Conservation (phyloP, 2,113 vertebrate species). For the Ammodytes marinus region DNA sequence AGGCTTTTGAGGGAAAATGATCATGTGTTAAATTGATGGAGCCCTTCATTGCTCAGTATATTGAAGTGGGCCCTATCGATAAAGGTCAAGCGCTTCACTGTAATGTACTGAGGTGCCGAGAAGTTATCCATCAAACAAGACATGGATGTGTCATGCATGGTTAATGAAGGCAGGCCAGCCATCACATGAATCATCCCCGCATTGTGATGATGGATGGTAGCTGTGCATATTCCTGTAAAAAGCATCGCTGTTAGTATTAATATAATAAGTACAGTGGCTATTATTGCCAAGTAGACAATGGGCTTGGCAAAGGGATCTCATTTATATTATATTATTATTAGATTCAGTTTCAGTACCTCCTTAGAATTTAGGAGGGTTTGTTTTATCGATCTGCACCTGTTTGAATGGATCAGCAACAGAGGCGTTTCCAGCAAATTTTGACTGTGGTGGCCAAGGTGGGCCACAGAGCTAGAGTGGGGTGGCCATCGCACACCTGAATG, state of each 20-base stretch:
- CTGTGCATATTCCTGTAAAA: slow-evolving; percentile 28
- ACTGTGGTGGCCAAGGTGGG: no score
- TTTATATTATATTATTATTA: background rate
- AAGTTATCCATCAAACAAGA: slow-evolving; percentile 71
- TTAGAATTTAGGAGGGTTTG: background rate
- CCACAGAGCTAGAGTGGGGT: no score
- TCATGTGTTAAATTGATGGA: slow-evolving; percentile 70
- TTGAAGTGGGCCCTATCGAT: slow-evolving; percentile 65
- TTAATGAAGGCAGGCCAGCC: slow-evolving; percentile 50
- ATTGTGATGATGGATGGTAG: slow-evolving; percentile 49
- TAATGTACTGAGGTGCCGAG: slow-evolving; percentile 66
- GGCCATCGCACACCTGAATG: no score
- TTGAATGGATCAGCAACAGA: background rate
- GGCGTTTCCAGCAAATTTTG: no score
- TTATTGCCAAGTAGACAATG: background rate
- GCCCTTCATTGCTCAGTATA: slow-evolving; percentile 64
- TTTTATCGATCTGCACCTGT: background rate
- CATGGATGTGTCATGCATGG: slow-evolving; percentile 61
- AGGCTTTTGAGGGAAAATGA: slow-evolving; percentile 53
- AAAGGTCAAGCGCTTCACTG: slow-evolving; percentile 77
- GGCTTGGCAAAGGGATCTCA: background rate
- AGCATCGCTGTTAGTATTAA: slow-evolving; percentile 2
- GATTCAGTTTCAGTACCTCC: background rate
- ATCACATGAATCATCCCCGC: slow-evolving; percentile 28
- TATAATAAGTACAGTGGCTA: background rate